These are phyloP conservation scores for Periophthalmodon schlosseri DNA, from an alignment of 2,113 vertebrate species.

Conservation along the genomic window DNA sequence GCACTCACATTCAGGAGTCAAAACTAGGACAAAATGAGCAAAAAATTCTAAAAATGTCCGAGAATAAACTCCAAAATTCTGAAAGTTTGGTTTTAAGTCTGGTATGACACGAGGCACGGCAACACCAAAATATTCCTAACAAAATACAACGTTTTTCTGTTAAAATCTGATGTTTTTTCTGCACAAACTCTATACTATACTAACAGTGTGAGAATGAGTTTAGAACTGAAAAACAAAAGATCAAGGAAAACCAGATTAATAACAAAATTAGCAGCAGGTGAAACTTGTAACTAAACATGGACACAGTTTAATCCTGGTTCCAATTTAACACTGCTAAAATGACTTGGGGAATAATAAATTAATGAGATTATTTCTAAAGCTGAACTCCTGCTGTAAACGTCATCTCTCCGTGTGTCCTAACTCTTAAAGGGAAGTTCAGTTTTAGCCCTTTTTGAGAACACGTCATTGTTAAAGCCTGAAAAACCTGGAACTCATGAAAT, in stretches of 20 bases:
- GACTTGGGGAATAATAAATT: no score
- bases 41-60: conserved; percentile 21
- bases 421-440: neutral
- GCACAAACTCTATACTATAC: neutral
- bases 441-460: neutral
- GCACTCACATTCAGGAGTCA: conserved; percentile 54
- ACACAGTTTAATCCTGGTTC: no score
- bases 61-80: neutral
- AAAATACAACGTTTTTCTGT: conserved; percentile 44
- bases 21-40: neutral
- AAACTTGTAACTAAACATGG: no score
- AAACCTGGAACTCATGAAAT: no score
- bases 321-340: no score
- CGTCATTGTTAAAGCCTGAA: neutral
- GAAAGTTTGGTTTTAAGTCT: conserved; percentile 35
- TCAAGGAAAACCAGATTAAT: neutral
- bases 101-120: conserved; percentile 61
- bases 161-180: neutral
- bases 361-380: no score
- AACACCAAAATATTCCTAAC: conserved; percentile 60
- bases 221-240: neutral
- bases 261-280: neutral
- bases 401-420: neutral
- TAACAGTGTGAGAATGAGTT: no score
- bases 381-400: no score